phyloP scores from a whole-genome alignment of 2,888 invertebrate species.

The Allacma fusca region DNA sequence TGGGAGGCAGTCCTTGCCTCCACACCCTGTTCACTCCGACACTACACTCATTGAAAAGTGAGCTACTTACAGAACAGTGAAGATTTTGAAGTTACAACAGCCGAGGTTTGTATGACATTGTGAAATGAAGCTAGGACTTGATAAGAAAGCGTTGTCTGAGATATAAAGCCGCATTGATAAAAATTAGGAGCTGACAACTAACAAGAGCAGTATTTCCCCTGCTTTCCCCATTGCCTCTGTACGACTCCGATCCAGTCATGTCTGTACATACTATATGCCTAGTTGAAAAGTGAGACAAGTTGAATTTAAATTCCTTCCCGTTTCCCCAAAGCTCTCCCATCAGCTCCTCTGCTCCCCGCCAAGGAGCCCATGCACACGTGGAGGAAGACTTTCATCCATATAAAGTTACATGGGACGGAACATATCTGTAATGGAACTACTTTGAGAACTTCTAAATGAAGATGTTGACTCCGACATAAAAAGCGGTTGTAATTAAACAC shows the following conservation, averaged over 20 bases:
- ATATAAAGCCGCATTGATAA: background rate
- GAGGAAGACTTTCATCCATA: background rate
- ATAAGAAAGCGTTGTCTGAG: background rate
- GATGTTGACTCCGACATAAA: slow-evolving; percentile 35
- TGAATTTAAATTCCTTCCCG: background rate
- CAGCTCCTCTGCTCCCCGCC: background rate
- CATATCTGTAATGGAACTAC: slow-evolving; percentile 5
- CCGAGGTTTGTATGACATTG: too few species aligned
- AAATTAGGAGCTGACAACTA: background rate
- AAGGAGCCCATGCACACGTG: too few species aligned
- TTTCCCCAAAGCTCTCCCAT: background rate
- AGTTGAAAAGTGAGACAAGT: background rate
- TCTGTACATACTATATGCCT: too few species aligned
- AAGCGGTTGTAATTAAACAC: slow-evolving; percentile 33
- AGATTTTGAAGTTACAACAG: too few species aligned
- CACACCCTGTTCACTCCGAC: too few species aligned
- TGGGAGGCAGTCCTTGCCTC: too few species aligned
- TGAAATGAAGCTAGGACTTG: too few species aligned
- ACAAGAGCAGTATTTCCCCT: too few species aligned
- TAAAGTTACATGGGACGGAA: slow-evolving; percentile 2
- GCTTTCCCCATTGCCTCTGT: too few species aligned
- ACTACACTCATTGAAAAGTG: too few species aligned
- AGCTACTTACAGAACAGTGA: too few species aligned
- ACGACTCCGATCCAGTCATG: too few species aligned
- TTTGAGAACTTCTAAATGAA: slow-evolving; percentile 20